Evolutionary conservation across 2,797 vertebrate species (phyloP), one percentile per base, ranked within the genome.

Genomic region (Tarsius wallacei): DNA sequence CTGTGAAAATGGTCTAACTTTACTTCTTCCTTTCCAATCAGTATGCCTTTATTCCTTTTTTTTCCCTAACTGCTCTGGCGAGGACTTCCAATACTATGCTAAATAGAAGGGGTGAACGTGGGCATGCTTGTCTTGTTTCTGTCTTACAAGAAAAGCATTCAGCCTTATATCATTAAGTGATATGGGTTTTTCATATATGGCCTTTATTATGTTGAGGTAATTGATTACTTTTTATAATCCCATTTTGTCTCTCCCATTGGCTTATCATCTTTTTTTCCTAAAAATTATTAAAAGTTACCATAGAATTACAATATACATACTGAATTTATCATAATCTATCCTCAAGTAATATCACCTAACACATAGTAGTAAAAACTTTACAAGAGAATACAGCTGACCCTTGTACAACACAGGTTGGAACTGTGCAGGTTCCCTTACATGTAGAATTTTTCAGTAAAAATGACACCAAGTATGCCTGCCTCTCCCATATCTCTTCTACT

Each of bases 1-100:
- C 68, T 80, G 28, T 63, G 51, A 59, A 92, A n/a, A n/a, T n/a
- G n/a, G n/a, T n/a, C n/a, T 84, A 68, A 63, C 55, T 92, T 76
- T 94, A 85, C 33, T 70, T 94, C 51, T 36, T 77, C 17, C 19
- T 63, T 85, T 88, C 8, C 42, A 80, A 42, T 42, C 42, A 42
- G 42, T 42, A 42, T 42, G 42, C 42, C 42, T 42, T 42, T 42
- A 42, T 42, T 42, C 7, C 42, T 42, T 42, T 42, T 42, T 42
- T 42, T 6, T 6, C 42, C 42, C 42, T 42, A 42, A 42, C 4
- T 42, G 42, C 42, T 42, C 3, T 42, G 42, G 42, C 42, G 7
- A 42, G 42, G 42, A 42, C 7, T 4, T 42, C 42, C 42, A 42
- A 5, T 42, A 42, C 42, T 42, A 42, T 42, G 42, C 42, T 6